Percentiles rank a stretch among this genome's conserved stretches.
Evolutionary conservation across 2,113 vertebrate genomes (phyloP).

Genomic region (Myodes glareolus): DNA sequence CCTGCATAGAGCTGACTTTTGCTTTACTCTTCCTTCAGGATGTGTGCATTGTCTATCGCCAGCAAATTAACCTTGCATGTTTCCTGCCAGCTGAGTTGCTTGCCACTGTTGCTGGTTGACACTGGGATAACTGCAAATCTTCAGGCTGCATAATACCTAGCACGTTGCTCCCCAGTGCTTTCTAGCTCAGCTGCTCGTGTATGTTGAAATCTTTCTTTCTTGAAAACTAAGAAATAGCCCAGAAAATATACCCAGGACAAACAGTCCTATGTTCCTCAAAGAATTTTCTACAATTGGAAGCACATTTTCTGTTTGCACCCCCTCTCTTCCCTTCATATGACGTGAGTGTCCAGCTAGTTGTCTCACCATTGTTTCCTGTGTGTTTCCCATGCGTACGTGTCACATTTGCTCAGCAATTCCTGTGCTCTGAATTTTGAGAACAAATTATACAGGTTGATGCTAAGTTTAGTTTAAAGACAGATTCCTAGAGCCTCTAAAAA

Average conservation of each 20-base stretch:
- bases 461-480: background rate
- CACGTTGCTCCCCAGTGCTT: background rate
- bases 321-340: background rate
- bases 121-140: slow-evolving; percentile 49
- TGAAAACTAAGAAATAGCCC: background rate
- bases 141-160: background rate
- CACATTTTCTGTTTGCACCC: background rate
- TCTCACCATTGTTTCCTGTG: slow-evolving; percentile 7
- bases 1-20: slow-evolving; percentile 61
- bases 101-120: background rate
- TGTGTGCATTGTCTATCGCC: background rate
- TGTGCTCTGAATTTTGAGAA: slow-evolving; percentile 24
- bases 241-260: background rate
- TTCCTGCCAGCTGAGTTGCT: background rate
- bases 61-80: background rate
- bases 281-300: background rate
- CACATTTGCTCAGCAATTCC: slow-evolving; percentile 7
- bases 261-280: background rate
- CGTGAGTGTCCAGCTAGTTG: background rate
- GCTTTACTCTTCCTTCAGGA: background rate
- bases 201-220: slow-evolving; percentile 8
- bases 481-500: background rate
- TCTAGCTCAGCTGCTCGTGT: slow-evolving; percentile 10
- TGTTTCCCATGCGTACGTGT: background rate
- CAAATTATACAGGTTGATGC: background rate